A percentile compares a stretch with the other conserved stretches of the same genome.
Evolutionary conservation across 2,888 invertebrate genomes (phyloP).

Genomic region (Himalopsyche kuldschensis): DNA sequence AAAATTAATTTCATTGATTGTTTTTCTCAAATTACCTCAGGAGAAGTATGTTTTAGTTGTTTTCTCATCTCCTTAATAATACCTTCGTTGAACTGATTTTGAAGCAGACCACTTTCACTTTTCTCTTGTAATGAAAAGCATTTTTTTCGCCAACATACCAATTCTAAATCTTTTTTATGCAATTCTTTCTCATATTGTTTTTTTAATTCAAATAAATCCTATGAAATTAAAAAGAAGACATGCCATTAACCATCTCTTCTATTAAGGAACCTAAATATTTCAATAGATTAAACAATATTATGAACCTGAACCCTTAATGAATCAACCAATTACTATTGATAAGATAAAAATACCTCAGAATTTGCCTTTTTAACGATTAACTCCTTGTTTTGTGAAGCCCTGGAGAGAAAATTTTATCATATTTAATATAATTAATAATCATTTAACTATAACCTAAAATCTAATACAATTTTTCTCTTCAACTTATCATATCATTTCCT

Average conservation of each 20-base stretch:
- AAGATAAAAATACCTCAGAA: not conserved
- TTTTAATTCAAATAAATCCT: not conserved
- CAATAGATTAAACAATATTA: no score
- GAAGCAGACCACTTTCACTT: not conserved
- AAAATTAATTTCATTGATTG: no score
- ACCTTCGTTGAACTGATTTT: not conserved
- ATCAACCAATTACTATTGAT: no score
- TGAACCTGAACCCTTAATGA: no score
- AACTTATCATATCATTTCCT: no score
- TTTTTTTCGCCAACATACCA: not conserved
- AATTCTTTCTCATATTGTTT: not conserved
- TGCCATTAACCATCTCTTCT: no score
- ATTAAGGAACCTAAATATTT: no score
- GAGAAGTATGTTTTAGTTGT: not conserved
- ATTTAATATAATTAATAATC: no score
- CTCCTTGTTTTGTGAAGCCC: not conserved
- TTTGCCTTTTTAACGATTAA: not conserved
- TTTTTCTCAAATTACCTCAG: no score
- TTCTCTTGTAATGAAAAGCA: not conserved
- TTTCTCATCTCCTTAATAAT: not conserved
- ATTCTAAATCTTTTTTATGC: not conserved
- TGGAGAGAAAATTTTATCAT: not conserved
- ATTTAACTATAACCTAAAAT: no score
- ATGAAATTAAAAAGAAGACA: not conserved
- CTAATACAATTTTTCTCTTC: no score